A percentile compares a stretch with the other conserved stretches of the same genome.
Conservation (phyloP, 2,113 vertebrate genomes). For the Camelus dromedarius region DNA sequence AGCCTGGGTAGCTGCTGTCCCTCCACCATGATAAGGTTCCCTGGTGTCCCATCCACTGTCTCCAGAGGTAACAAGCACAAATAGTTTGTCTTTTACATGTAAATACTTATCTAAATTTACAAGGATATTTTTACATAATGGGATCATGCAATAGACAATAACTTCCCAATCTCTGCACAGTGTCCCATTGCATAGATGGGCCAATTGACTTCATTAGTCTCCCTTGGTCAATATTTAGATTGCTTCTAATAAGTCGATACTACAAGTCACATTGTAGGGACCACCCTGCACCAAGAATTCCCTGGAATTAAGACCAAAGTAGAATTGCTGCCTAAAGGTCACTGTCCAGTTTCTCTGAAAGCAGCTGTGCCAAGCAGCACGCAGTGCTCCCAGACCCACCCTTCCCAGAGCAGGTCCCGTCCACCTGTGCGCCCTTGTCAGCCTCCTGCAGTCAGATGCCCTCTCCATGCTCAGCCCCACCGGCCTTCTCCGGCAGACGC, state of each 20-base stretch:
- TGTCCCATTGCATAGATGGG: not conserved
- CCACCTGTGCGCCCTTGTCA: accelerated
- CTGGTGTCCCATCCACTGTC: not conserved
- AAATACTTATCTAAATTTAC: too few relatives aligned
- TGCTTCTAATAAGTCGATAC: too few relatives aligned
- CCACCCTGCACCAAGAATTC: not conserved
- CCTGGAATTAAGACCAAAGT: not conserved
- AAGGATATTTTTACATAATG: too few relatives aligned
- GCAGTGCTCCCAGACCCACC: accelerated
- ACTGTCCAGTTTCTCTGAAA: not conserved
- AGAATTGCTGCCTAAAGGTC: not conserved
- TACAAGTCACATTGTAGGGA: not conserved
- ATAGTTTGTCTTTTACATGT: not conserved
- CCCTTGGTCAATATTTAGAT: not conserved
- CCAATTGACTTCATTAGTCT: not conserved
- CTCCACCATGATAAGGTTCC: not conserved
- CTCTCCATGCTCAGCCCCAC: not conserved
- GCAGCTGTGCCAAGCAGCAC: accelerated
- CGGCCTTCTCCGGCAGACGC: not conserved
- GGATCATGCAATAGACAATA: not conserved
- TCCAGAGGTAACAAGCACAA: not conserved
- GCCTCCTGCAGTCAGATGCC: too few relatives aligned
- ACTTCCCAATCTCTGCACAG: not conserved
- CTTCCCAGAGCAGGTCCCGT: not conserved
- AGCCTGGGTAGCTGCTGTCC: not conserved